These are phyloP conservation scores for Coracias cyanogaster DNA, from an alignment of 2,797 vertebrate genomes.

Conservation along the genomic window DNA sequence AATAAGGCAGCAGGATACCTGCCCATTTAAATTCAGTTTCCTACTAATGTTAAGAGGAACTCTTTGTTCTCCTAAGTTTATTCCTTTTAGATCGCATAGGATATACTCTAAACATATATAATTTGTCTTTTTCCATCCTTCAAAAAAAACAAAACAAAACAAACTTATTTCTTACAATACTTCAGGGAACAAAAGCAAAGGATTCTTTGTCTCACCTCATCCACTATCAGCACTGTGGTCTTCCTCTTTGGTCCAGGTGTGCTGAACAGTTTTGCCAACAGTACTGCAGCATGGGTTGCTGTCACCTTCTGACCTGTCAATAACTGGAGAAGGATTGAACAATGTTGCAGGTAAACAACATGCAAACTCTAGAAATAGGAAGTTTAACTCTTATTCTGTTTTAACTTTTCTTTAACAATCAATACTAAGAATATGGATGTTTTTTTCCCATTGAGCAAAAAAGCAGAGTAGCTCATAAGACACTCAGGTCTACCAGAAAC, in stretches of 20 bases:
- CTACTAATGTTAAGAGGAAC: background rate
- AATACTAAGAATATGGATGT: background rate
- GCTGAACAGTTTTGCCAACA: conserved; percentile 90
- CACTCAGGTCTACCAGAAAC: background rate
- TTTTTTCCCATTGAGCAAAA: background rate
- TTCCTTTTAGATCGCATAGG: background rate
- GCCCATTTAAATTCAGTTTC: background rate
- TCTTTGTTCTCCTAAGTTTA: background rate
- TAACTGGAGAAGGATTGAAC: conserved; percentile 78
- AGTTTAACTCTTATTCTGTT: background rate
- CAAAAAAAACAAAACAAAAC: no score
- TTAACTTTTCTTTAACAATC: background rate
- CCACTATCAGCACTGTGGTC: conserved; percentile 90
- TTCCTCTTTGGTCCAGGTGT: conserved; percentile 84
- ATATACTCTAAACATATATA: background rate
- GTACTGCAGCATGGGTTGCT: conserved; percentile 87
- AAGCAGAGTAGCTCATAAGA: background rate
- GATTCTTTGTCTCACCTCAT: conserved; percentile 84
- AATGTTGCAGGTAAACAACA: background rate
- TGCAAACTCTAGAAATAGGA: background rate
- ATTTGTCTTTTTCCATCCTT: background rate
- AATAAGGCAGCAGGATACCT: background rate
- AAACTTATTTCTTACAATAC: background rate
- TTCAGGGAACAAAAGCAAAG: background rate
- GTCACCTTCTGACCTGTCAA: conserved; percentile 93